Base-by-base conservation (phyloP, 2,113 vertebrate species). In the Apistogramma diplotaenia region DNA sequence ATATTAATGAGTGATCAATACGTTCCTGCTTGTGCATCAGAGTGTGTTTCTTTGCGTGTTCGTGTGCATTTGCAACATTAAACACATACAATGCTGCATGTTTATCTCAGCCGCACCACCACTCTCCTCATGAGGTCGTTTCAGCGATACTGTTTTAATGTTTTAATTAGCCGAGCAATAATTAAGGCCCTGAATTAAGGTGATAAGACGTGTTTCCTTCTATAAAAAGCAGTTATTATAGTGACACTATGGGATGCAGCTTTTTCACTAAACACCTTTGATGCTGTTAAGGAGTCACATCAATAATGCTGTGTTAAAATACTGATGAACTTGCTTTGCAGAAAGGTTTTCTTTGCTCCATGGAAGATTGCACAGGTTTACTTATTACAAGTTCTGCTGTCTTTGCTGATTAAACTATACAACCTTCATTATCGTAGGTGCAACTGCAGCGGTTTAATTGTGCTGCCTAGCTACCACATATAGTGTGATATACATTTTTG, bases 141-240 rank as follows among this genome's bases (percentile, higher is more conserved):
- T 79, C 78, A 85, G 59, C 71, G 49, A 89, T 85, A 51, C 74
- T 54, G 70, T 80, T 91, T 71, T 77, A 74, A 35, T 84, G 87
- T 91, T 94, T 93, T 91, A 92, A 93, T 94, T 93, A 92, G 85
- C 85, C 8, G 54, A 74, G 75, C 87, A 84, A 74, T 93, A 93
- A 93, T 91, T 23, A 76, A 78, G 55, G 76, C 76, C 82, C 90
- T 93, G 93, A 93, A 91, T 89, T 80, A 72, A 75, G 61, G 82
- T 84, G 94, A 94, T 94, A 94, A 94, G 89, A 73, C 79, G 9
- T 23, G 43, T 70, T 65, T 91, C 58, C 11, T 27, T 43, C 73
- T 78, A n/a, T 51, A 76, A 85, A 84, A 85, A 82, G 33, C 78
- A 62, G 59, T 84, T 86, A 86, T 86, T 84, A 87, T 19, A 8